Evolutionary conservation across 2,113 vertebrate species (phyloP).

Genomic region (Leiothrix lutea): DNA sequence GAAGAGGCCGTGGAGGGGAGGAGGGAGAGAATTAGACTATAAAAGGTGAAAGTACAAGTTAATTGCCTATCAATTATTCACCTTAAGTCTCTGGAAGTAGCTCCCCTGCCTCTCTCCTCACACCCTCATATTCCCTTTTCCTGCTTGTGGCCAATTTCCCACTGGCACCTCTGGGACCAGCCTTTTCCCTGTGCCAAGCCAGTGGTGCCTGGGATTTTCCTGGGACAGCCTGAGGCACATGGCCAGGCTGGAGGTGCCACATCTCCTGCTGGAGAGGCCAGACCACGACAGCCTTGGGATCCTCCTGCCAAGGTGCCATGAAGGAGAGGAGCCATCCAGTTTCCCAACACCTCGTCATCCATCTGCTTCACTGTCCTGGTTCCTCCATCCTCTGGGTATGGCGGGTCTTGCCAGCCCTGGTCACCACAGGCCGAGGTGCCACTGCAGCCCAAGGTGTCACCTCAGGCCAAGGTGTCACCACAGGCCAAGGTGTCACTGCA

Average conservation of each 20-base stretch:
- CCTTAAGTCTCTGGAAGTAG: neutral
- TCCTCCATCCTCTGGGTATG: rapidly evolving
- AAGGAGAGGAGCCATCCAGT: neutral
- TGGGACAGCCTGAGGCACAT: rapidly evolving
- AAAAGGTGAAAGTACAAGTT: slow-evolving; percentile 37
- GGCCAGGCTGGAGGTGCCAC: neutral
- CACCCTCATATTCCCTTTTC: neutral
- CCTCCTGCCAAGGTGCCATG: neutral
- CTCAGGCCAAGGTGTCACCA: too few relatives aligned
- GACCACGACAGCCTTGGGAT: neutral
- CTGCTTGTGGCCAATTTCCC: neutral
- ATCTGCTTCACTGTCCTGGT: neutral
- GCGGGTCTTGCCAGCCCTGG: rapidly evolving
- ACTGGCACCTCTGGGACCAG: neutral
- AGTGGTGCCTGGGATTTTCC: neutral
- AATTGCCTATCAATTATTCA: slow-evolving; percentile 59
- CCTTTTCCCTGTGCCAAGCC: neutral
- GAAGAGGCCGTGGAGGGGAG: neutral
- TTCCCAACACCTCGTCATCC: rapidly evolving
- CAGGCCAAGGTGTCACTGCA: too few relatives aligned
- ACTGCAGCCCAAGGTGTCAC: neutral
- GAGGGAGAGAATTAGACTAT: neutral
- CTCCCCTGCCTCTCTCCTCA: neutral
- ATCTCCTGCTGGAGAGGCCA: rapidly evolving
- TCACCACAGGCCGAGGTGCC: rapidly evolving